phyloP scores from a whole-genome alignment of 2,797 vertebrate genomes.

The Allochrocebus solatus region DNA sequence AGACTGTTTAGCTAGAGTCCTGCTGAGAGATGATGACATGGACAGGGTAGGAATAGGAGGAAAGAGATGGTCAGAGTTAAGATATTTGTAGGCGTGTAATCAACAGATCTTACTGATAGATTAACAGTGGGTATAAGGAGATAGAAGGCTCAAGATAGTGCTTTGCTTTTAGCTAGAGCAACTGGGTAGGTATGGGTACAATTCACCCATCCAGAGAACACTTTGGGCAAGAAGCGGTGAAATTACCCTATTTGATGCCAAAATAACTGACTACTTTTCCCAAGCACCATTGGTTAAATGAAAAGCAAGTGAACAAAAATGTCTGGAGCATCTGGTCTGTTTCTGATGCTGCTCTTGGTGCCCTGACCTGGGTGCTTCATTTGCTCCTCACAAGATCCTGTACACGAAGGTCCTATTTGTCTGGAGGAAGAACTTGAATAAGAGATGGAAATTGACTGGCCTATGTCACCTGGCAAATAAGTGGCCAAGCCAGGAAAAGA shows the following conservation, averaged over 20 bases:
- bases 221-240: background rate
- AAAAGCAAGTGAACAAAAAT: background rate
- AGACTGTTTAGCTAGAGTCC: background rate
- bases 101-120: background rate
- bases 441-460: background rate
- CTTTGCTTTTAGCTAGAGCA: background rate
- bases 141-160: background rate
- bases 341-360: background rate
- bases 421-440: background rate
- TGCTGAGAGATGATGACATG: background rate
- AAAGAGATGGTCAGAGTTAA: background rate
- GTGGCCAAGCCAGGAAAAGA: background rate
- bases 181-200: background rate
- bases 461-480: background rate
- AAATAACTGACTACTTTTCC: background rate
- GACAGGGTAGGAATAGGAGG: background rate
- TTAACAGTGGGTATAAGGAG: background rate
- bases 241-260: background rate
- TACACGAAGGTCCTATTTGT: background rate
- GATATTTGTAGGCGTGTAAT: background rate
- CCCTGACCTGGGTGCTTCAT: background rate
- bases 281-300: background rate
- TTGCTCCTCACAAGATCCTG: background rate
- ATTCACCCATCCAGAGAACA: background rate
- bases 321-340: background rate